Evolutionary conservation across 2,888 invertebrate genomes (phyloP).

Genomic region (Eristalis pertinax): DNA sequence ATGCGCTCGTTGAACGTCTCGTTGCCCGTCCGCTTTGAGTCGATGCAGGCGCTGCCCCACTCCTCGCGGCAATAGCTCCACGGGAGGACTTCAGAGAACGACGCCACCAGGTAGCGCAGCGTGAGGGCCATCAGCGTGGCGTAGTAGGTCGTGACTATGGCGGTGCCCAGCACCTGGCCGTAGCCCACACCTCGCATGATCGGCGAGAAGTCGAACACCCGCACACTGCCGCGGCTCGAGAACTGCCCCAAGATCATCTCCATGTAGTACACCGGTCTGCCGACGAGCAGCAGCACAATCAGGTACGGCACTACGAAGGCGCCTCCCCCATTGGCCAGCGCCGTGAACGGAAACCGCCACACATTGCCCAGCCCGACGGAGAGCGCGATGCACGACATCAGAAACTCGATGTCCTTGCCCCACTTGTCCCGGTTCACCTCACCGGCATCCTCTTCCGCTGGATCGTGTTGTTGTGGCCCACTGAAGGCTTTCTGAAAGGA

Average conservation of each 20-base stretch:
- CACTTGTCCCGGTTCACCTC: constrained; percentile 81
- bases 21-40: constrained; percentile 47
- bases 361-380: constrained; percentile 87
- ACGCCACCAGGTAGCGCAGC: constrained; percentile 85
- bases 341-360: constrained; percentile 86
- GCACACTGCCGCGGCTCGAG: constrained; percentile 86
- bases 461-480: neutral
- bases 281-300: constrained; percentile 85
- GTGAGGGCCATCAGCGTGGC: constrained; percentile 86
- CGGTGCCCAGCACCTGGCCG: constrained; percentile 83
- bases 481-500: constrained; percentile 18
- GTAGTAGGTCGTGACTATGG: constrained; percentile 85
- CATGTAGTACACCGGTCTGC: constrained; percentile 87
- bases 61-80: constrained; percentile 44
- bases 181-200: constrained; percentile 86
- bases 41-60: constrained; percentile 32
- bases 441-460: neutral
- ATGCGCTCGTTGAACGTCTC: constrained; percentile 51
- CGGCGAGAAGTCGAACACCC: constrained; percentile 85
- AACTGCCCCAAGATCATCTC: constrained; percentile 89
- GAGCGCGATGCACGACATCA: constrained; percentile 84
- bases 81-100: constrained; percentile 82
- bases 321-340: constrained; percentile 86
- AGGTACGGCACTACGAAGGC: constrained; percentile 87
- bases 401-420: constrained; percentile 85